Evolutionary conservation across 2,888 invertebrate genomes (phyloP), one percentile per base, ranked within the genome.

Genomic region (Bombyx huttoni): DNA sequence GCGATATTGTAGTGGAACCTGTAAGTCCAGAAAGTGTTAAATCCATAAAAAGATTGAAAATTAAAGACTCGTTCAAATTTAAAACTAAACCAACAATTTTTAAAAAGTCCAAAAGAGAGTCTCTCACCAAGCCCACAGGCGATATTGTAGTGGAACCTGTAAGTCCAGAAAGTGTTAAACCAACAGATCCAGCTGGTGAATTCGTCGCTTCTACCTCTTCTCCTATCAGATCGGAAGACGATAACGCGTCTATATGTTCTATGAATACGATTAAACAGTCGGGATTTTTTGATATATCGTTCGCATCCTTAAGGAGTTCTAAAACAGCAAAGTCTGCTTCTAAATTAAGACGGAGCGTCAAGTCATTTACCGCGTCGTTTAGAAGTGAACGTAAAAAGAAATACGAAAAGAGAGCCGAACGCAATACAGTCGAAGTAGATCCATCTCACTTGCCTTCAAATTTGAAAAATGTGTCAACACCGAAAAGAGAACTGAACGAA

Each of bases 281-380:
- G 0, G 88, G 89, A 14, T 84, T 89, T 57, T 89, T 89, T 54
- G 89, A 89, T 59, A 87, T 85, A 53, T 89, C 89, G 5, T 85
- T 89, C 57, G 85, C 87, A 3, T 88, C 85, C 1, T 74, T 82
- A 56, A 68, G 80, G 50, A 78, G 81, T 56, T 81, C 87, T 1
- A 87, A 87, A 72, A 87, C 88, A 0, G 80, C 75, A 0, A 89
- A 89, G 62, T 89, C 89, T 0, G 87, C 89, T 0, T 88, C 89
- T 7, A 88, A 87, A 62, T 60, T 89, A 49, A 73, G 89, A 46
- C 73, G 89, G 50, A 88, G 89, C 60, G 87, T 89, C 8, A 89
- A 89, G 64, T 89, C 89, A 1, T 85, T 89, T 58, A 89, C 89
- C n/a, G 87, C 89, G 10, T 89, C 89, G 0, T 89, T 89, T 60